Conservation (phyloP, 2,113 vertebrate genomes). For the Pao palembangensis region DNA sequence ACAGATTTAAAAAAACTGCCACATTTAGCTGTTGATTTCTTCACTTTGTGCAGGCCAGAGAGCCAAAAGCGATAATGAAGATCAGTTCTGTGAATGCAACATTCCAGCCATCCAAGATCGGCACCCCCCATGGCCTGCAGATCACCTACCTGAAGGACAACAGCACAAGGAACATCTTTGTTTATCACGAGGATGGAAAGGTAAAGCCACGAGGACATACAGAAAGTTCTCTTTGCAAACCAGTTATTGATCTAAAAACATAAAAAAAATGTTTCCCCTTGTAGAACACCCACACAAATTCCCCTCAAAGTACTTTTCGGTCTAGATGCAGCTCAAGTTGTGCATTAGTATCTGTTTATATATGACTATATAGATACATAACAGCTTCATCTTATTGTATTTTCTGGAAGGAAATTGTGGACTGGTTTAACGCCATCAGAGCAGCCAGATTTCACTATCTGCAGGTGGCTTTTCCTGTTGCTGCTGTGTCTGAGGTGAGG, state of each 20-base stretch:
- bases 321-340: too few species aligned
- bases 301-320: too few species aligned
- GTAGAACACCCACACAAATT: too few species aligned
- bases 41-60: conserved; percentile 81
- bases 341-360: too few species aligned
- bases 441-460: conserved; percentile 84
- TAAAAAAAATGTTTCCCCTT: too few species aligned
- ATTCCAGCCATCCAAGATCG: conserved; percentile 91
- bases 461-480: conserved; percentile 72
- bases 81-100: conserved; percentile 88
- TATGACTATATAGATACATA: neutral
- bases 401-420: conserved; percentile 85
- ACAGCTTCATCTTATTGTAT: neutral
- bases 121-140: conserved; percentile 88
- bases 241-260: neutral
- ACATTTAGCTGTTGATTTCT: neutral
- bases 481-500: conserved; percentile 57
- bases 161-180: conserved; percentile 94
- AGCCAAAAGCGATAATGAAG: conserved; percentile 94
- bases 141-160: conserved; percentile 96
- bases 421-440: conserved; percentile 90
- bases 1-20: neutral
- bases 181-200: conserved; percentile 96
- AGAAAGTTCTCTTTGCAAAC: conserved; percentile 17
- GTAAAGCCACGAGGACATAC: conserved; percentile 63